Percentiles rank a stretch among this genome's conserved stretches.
Evolutionary conservation across 2,888 invertebrate genomes (phyloP).

Genomic region (Chirona hameri): DNA sequence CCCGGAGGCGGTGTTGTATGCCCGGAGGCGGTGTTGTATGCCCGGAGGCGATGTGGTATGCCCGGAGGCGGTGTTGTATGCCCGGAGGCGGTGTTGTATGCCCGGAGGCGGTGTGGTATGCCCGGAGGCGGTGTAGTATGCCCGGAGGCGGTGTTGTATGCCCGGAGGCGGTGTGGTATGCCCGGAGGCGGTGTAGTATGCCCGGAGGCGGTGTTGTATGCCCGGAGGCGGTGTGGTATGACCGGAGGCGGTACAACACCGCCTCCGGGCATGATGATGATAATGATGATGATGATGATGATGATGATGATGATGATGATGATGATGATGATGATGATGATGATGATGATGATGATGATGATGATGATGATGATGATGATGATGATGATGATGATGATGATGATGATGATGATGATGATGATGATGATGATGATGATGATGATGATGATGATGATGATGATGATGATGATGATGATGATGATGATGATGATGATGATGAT

Average conservation of each 20-base stretch:
- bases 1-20: no score
- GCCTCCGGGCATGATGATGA: neutral
- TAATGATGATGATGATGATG: constrained; percentile 22
- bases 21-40: no score
- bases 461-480: constrained; percentile 22
- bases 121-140: no score
- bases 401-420: neutral
- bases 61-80: no score
- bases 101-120: no score
- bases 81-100: no score
- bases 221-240: no score
- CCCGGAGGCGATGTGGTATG: no score
- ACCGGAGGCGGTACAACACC: neutral
- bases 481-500: constrained; percentile 22
- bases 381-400: constrained; percentile 10
- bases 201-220: no score
- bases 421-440: neutral
- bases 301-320: constrained; percentile 22
- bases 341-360: constrained; percentile 22
- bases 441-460: constrained; percentile 22
- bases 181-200: no score
- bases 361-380: constrained; percentile 22
- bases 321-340: constrained; percentile 11
- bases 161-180: no score
- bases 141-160: no score